Evolutionary conservation across 1,140 invertebrate genomes (phyloP), one percentile per base, ranked within the genome.

Genomic region (Drosophila nigromelanica): DNA sequence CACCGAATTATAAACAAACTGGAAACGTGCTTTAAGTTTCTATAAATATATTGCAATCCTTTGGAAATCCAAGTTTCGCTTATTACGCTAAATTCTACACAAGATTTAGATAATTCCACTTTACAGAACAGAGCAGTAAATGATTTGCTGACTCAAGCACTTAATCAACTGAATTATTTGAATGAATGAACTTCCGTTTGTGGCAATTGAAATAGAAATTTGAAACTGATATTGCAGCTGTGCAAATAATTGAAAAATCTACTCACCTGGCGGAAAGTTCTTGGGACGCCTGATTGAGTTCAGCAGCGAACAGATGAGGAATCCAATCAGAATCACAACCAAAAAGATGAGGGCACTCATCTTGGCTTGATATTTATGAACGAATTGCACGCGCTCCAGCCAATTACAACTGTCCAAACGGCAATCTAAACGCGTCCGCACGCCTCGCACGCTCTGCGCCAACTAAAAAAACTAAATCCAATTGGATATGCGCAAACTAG

Each of bases 251-350:
- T 27, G 4, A 15, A n/a, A 10, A 0, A 12, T 3, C n/a, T 4
- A 64, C 77, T 90, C 27, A 91, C 90, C 90, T 81, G 90, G 90
- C 39, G 90, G 90, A 61, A 89, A 91, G 70, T 91, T 91, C 59
- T 67, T 71, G 4, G 90, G 90, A 5, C 90, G 71, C 39, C 70
- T 72, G 33, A 90, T 43, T 5, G 90, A 90, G 5, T 45, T 77
- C 2, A 91, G 12, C 18, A 91, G 37, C 27, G 60, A 78, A 75
- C 75, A 82, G 30, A 90, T 59, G 14, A 83, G 21, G 24, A 67
- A 80, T 8, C 72, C 89, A 58, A 91, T 55, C 24, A 91, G 35
- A 64, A 75, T 61, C 18, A 63, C 43, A 37, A 56, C 68, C 43
- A 73, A 50, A 76, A 82, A 85, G 52, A 87, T 66, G 54, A 87